Base-by-base conservation (phyloP, 2,797 vertebrate species). In the Cryptoblepharus egeriae region DNA sequence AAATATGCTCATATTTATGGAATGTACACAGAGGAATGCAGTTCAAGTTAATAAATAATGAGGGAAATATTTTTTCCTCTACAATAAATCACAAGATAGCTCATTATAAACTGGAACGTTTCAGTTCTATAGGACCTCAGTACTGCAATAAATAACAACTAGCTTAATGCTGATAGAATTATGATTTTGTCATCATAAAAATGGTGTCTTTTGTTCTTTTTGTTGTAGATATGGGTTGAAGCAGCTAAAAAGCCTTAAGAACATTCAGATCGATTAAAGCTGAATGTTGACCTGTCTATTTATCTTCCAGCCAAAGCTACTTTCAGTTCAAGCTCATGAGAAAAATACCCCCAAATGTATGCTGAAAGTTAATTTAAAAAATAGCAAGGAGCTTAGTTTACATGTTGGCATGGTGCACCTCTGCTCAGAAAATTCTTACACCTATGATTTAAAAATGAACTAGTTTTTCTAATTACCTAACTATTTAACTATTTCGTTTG, bases 1-100 rank as follows among this genome's bases (percentile, higher is more conserved):
- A 91, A 87, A 91, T 93, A 92, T 77, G 88, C 93, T 94, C 93
- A 94, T 95, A 96, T 96, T 96, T 95, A 95, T 95, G 87, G 90
- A 91, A 77, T 86, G 84, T 90, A 92, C 92, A 91, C 82, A 0
- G 4, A 91, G 88, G 89, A 93, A 91, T 91, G 91, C 78, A 69
- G 81, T 77, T 89, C 87, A 91, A 94, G 95, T 95, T 93, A 95
- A 95, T 95, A 95, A 95, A 94, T 95, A 93, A 95, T 95, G 93
- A 92, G 93, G 91, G 87, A 93, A 92, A 93, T 92, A 92, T 93
- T 89, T 93, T 94, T 90, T 83, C 55, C 22, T 45, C 3, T 92
- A 93, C 93, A 92, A 92, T 95, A 95, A 93, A 94, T 95, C 93
- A 89, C 93, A 86, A 86, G 87, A 82, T 92, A 85, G 77, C 82